A percentile compares a stretch with the other conserved stretches of the same genome.
phyloP scores from a whole-genome alignment of 2,797 vertebrate species.

The Enteromius thamalakanensis region DNA sequence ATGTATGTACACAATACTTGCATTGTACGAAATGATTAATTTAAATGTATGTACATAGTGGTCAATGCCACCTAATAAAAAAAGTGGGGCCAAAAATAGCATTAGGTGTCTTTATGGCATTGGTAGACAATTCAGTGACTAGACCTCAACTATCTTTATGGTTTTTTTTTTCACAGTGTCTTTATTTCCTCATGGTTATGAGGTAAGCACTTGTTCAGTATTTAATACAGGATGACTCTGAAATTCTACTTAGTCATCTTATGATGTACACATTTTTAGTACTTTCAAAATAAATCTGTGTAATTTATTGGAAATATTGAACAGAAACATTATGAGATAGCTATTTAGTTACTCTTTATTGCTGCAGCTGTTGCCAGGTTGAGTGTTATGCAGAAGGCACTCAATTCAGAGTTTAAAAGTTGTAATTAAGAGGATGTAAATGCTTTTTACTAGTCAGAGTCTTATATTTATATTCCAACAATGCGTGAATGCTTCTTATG shows the following conservation, averaged over 20 bases:
- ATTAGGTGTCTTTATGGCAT: background rate
- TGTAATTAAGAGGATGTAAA: background rate
- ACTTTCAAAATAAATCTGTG: background rate
- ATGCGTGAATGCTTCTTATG: background rate
- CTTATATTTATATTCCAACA: background rate
- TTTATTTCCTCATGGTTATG: slow-evolving; percentile 31
- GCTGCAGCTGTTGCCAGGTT: background rate
- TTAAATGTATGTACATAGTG: too few species aligned
- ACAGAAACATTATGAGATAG: slow-evolving; percentile 1
- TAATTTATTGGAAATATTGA: background rate
- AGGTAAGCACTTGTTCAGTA: slow-evolving; percentile 52
- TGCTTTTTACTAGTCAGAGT: background rate
- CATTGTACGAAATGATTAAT: too few species aligned
- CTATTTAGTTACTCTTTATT: background rate
- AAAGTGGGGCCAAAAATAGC: background rate
- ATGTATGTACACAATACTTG: too few species aligned
- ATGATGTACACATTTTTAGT: background rate
- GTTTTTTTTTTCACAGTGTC: slow-evolving; percentile 38
- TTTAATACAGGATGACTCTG: background rate
- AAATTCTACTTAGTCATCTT: background rate
- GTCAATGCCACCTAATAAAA: too few species aligned
- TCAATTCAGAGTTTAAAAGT: background rate
- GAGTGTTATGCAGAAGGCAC: background rate
- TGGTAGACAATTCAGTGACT: background rate
- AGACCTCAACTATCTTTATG: background rate